A percentile compares a stretch with the other conserved stretches of the same genome.
These are phyloP conservation scores for Heliconius hewitsoni DNA, from an alignment of 1,140 invertebrate genomes.

Conservation along the genomic window DNA sequence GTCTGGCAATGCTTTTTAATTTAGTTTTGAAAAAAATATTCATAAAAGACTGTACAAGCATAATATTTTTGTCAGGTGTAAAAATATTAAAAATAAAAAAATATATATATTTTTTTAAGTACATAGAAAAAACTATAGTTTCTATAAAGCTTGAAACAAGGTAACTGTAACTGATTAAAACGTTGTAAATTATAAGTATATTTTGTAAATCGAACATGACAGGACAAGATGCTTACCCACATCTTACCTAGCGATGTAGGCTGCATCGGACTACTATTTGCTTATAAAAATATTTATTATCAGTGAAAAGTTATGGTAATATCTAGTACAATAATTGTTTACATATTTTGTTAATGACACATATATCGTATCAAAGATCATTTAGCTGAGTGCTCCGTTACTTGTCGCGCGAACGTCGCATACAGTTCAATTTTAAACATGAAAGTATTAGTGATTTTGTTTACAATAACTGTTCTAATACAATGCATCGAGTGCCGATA, in stretches of 20 bases:
- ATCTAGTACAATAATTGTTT: conserved; percentile 16
- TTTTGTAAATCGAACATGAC: too few species aligned
- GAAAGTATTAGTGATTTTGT: conserved; percentile 58
- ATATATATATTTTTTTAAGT: too few species aligned
- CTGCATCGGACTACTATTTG: too few species aligned
- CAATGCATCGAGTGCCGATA: conserved; percentile 52
- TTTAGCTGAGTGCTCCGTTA: conserved; percentile 47
- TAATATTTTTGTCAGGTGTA: neutral
- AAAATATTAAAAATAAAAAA: too few species aligned
- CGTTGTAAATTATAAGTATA: too few species aligned
- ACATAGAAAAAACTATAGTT: too few species aligned
- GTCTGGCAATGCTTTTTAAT: neutral
- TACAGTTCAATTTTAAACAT: conserved; percentile 46
- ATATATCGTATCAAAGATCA: conserved; percentile 13
- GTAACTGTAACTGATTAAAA: too few species aligned
- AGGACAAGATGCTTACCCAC: too few species aligned
- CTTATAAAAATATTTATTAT: neutral
- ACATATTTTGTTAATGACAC: conserved; percentile 15
- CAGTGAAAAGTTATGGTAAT: conserved; percentile 1
- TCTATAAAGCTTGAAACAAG: too few species aligned
- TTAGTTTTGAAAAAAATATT: neutral
- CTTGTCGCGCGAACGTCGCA: conserved; percentile 44
- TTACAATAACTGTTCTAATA: conserved; percentile 53
- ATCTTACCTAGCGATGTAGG: too few species aligned
- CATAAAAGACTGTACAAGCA: too few species aligned